Evolutionary conservation across 2,888 invertebrate species (phyloP), one percentile per base, ranked within the genome.

Genomic region (Resseliella maxima): DNA sequence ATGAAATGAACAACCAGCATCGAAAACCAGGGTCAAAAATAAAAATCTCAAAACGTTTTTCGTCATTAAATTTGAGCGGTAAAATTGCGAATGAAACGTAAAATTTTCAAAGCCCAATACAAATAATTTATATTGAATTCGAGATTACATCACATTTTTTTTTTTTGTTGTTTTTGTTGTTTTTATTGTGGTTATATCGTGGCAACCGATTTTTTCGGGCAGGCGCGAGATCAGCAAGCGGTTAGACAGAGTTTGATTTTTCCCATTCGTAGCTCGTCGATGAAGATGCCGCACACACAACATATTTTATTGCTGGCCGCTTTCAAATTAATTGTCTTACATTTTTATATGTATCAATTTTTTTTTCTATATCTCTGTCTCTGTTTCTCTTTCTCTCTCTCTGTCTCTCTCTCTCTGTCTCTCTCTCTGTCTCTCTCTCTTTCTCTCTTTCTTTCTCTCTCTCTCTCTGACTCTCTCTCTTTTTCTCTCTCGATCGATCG

Each of bases 291-390:
- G 72, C 72, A 35, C 72, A 31, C 59, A 31, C 50, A 50, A 50
- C 21, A 72, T 15, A 31, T 72, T 72, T 72, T 31, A 31, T 72
- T 72, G 27, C 72, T 72, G 72, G n/a, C 72, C 31, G 35, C 31
- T 15, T 72, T 72, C 59, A 59, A 59, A 59, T 59, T 59, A 59
- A 59, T 59, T 59, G 59, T 59, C 59, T 59, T n/a, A 59, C 59
- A 24, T 59, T 59, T 8, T 59, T 59, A 59, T 59, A 59, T 59
- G 24, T 59, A 59, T 59, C 59, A 59, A 59, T 24, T 59, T 24
- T 41, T 41, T 41, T 8, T 41, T 41, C 12, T n/a, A n/a, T n/a
- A n/a, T n/a, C n/a, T n/a, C n/a, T n/a, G n/a, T n/a, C n/a, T n/a
- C n/a, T n/a, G n/a, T n/a, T n/a, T 41, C 41, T 41, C 12, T 41